Evolutionary conservation across 53 echinoderm and acorn worm genomes (phyloP).

Genomic region (Paelopatides confundens): DNA sequence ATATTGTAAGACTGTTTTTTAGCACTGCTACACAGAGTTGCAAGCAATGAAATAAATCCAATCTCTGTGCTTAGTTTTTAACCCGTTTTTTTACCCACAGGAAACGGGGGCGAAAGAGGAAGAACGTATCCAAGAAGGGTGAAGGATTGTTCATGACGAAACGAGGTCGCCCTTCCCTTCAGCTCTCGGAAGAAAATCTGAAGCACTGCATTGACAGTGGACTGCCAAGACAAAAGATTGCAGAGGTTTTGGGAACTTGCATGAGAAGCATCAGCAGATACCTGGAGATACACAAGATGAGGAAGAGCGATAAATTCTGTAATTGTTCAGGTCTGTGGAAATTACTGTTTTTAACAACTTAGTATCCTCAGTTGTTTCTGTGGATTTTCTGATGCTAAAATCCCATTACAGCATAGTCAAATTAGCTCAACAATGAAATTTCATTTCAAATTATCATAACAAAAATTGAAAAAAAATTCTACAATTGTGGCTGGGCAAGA

Average conservation of each 20-base stretch:
- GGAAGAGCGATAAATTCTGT: constrained; percentile 20
- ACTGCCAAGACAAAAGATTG: constrained; percentile 15
- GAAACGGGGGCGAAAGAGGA: constrained; percentile 13
- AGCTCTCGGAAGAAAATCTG: constrained; percentile 2
- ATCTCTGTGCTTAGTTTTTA: too few relatives aligned
- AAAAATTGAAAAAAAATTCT: too few relatives aligned
- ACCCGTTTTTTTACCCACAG: too few relatives aligned
- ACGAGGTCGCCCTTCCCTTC: constrained; percentile 15
- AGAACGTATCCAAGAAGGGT: not conserved
- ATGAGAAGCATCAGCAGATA: constrained; percentile 22
- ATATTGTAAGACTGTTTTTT: too few relatives aligned
- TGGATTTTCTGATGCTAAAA: too few relatives aligned
- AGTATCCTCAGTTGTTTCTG: too few relatives aligned
- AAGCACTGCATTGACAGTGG: constrained; percentile 43
- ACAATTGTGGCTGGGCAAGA: not conserved
- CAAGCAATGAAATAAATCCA: too few relatives aligned
- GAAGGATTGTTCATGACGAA: not conserved
- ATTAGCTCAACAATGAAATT: too few relatives aligned
- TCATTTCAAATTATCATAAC: too few relatives aligned
- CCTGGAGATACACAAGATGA: constrained; percentile 30
- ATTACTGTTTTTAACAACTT: too few relatives aligned
- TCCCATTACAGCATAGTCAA: too few relatives aligned
- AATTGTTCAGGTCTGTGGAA: not conserved
- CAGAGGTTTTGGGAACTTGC: constrained; percentile 31
- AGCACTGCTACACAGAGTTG: too few relatives aligned